Conservation (phyloP, 1,140 invertebrate genomes). For the Leptopilina boulardi region DNA sequence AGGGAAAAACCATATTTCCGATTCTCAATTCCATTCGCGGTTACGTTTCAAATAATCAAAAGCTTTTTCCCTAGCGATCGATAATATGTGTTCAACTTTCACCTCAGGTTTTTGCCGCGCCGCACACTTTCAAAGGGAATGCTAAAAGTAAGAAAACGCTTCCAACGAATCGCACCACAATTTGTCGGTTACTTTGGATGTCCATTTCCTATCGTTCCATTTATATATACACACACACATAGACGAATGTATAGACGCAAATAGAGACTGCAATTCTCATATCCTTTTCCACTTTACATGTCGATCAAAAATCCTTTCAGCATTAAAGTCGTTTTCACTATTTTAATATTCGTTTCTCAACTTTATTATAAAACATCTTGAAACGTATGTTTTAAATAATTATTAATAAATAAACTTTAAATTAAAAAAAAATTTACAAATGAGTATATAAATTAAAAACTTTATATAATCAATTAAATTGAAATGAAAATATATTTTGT, state of each 20-base stretch:
- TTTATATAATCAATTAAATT: too few species aligned
- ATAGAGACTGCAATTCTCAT: slow-evolving; percentile 10
- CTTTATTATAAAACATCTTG: too few species aligned
- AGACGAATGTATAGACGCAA: background rate
- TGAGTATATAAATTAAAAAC: too few species aligned
- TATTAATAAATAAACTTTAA: too few species aligned
- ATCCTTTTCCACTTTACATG: background rate
- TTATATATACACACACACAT: background rate
- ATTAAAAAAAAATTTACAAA: too few species aligned
- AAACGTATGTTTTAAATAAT: too few species aligned
- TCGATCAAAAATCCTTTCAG: slow-evolving; percentile 1
- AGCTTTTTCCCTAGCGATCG: slow-evolving; percentile 11
- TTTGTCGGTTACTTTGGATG: slow-evolving; percentile 30
- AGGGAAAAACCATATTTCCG: slow-evolving; percentile 3
- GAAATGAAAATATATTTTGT: background rate
- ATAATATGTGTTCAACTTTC: slow-evolving; percentile 3
- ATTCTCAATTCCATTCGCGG: background rate
- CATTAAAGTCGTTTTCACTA: background rate
- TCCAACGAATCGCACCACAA: slow-evolving; percentile 24
- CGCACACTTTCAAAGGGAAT: background rate
- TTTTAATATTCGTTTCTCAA: background rate
- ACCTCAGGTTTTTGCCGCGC: slow-evolving; percentile 17
- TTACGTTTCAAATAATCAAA: slow-evolving; percentile 14
- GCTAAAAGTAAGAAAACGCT: slow-evolving; percentile 31
- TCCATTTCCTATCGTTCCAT: slow-evolving; percentile 21